Evolutionary conservation across 2,888 invertebrate genomes (phyloP).

Genomic region (Mantis religiosa): DNA sequence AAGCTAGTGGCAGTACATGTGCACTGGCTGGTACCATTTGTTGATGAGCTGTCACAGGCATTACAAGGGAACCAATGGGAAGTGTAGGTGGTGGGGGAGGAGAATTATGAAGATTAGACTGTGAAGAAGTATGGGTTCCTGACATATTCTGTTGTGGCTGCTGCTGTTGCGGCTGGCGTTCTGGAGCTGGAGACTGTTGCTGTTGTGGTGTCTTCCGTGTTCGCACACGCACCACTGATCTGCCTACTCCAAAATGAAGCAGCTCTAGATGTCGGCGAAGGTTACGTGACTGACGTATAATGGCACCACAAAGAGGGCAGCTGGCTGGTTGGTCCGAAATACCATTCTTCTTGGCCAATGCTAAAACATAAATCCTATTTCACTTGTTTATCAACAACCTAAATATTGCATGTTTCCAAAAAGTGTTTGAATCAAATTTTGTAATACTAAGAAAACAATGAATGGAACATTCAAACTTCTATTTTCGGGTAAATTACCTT

Average conservation of each 20-base stretch:
- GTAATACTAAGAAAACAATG: too few species aligned
- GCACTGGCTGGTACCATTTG: not conserved
- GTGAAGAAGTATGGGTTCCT: not conserved
- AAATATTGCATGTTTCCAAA: too few species aligned
- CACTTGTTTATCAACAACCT: not conserved
- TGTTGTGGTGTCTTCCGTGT: constrained; percentile 5
- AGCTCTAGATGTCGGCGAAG: constrained; percentile 36
- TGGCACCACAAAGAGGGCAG: constrained; percentile 35
- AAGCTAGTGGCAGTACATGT: constrained; percentile 10
- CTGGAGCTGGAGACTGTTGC: not conserved
- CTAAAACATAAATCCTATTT: constrained; percentile 11
- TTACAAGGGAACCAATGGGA: not conserved
- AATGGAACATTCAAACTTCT: too few species aligned
- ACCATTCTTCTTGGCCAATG: constrained; percentile 30
- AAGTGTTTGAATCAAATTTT: too few species aligned
- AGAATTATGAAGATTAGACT: constrained; percentile 7
- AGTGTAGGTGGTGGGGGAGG: not conserved
- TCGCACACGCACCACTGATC: constrained; percentile 23
- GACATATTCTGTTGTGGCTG: not conserved
- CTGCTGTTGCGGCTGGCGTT: not conserved
- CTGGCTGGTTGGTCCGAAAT: constrained; percentile 35
- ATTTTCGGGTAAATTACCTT: too few species aligned
- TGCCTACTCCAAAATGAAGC: constrained; percentile 32
- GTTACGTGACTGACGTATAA: constrained; percentile 35
- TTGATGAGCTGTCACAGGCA: not conserved